Evolutionary conservation across 2,888 invertebrate species (phyloP).

Genomic region (Scrobipalpa atriplicella): DNA sequence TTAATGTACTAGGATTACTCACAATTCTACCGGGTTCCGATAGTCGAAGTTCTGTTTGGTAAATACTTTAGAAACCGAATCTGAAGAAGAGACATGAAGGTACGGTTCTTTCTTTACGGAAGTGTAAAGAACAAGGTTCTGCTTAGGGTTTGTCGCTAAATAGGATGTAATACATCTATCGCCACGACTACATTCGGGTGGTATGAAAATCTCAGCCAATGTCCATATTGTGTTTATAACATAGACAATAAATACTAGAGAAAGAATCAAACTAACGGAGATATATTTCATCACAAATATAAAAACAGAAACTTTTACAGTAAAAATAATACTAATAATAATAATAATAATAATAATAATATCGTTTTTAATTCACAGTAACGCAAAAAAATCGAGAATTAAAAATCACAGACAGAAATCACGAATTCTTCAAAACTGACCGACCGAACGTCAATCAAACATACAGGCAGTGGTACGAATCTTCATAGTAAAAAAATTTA

Average conservation of each 20-base stretch:
- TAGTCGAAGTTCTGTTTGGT: slow-evolving; percentile 86
- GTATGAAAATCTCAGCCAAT: slow-evolving; percentile 87
- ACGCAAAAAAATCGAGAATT: background rate
- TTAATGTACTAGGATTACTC: slow-evolving; percentile 42
- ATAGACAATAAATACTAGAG: slow-evolving; percentile 86
- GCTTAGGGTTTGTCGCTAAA: slow-evolving; percentile 85
- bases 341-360: too few species aligned
- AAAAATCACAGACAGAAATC: background rate
- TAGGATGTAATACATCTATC: slow-evolving; percentile 87
- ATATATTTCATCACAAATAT: slow-evolving; percentile 67
- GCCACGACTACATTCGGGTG: slow-evolving; percentile 85
- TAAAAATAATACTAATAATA: too few species aligned
- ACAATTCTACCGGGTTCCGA: slow-evolving; percentile 68
- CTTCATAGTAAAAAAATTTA: too few species aligned
- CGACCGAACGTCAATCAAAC: background rate
- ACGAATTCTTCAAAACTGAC: background rate
- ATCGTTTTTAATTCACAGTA: background rate
- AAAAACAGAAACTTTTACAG: background rate
- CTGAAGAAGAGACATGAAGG: slow-evolving; percentile 67
- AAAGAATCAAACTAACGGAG: slow-evolving; percentile 85
- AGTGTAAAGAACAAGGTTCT: slow-evolving; percentile 87
- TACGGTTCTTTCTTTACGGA: slow-evolving; percentile 84
- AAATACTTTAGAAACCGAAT: slow-evolving; percentile 81
- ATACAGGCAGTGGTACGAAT: too few species aligned
- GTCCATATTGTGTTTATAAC: slow-evolving; percentile 90